Evolutionary conservation across 1,140 invertebrate species (phyloP).

Genomic region (Neotoxoptera formosana): DNA sequence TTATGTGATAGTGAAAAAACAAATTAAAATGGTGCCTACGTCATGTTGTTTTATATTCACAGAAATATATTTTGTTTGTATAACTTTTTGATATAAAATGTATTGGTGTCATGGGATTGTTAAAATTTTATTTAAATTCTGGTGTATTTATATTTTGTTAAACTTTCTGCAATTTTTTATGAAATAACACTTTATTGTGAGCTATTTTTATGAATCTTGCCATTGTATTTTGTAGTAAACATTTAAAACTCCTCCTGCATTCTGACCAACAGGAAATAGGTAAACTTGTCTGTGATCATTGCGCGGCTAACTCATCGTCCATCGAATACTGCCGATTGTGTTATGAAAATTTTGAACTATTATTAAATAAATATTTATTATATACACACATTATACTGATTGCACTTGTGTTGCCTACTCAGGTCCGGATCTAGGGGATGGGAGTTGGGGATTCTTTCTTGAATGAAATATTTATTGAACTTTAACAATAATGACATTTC

Average conservation of each 20-base stretch:
- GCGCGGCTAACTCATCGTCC: neutral
- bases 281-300: slow-evolving; percentile 2
- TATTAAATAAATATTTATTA: neutral
- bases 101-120: neutral
- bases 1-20: neutral
- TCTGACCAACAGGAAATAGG: neutral
- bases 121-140: neutral
- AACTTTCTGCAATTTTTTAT: neutral
- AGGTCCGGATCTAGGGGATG: too few relatives aligned
- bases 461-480: too few relatives aligned
- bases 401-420: neutral
- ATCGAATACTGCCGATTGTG: neutral
- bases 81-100: slow-evolving; percentile 18
- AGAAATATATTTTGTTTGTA: slow-evolving; percentile 20
- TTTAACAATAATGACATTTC: too few relatives aligned
- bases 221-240: neutral
- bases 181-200: neutral
- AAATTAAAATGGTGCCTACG: neutral
- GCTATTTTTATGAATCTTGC: neutral
- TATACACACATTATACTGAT: neutral
- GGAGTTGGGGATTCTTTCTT: too few relatives aligned
- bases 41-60: neutral
- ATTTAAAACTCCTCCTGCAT: neutral
- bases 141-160: slow-evolving; percentile 1
- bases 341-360: slow-evolving; percentile 1